phyloP scores from a whole-genome alignment of 2,888 invertebrate genomes.

The Megamerina dolium region DNA sequence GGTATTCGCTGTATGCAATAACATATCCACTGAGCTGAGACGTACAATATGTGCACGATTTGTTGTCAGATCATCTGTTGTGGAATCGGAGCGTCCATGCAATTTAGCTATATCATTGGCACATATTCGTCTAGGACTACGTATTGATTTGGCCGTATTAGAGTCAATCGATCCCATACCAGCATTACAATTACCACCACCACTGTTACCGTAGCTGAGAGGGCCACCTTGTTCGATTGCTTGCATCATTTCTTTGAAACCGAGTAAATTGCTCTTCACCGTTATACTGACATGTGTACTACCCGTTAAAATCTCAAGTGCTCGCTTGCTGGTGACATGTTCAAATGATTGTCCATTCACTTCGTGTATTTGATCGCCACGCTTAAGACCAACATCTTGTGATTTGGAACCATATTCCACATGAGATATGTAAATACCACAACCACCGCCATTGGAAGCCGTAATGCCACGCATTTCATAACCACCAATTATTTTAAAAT shows the following conservation, averaged over 20 bases:
- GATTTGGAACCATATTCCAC: conserved; percentile 91
- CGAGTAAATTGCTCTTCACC: conserved; percentile 92
- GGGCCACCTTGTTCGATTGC: conserved; percentile 36
- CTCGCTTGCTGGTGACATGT: conserved; percentile 84
- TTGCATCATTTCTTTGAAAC: conserved; percentile 64
- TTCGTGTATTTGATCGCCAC: conserved; percentile 96
- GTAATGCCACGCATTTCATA: conserved; percentile 61
- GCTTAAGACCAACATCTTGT: conserved; percentile 90
- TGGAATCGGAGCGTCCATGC: conserved; percentile 49
- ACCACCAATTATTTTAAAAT: conserved; percentile 91
- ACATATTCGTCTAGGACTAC: conserved; percentile 43
- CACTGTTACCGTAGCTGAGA: conserved; percentile 9
- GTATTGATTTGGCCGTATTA: conserved; percentile 30
- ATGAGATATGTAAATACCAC: conserved; percentile 91
- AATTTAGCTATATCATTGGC: conserved; percentile 62
- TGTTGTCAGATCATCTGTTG: conserved; percentile 31
- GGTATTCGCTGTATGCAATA: conserved; percentile 21
- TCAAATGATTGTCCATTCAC: conserved; percentile 97
- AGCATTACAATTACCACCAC: conserved; percentile 30
- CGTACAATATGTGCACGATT: conserved; percentile 49
- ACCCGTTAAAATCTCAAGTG: conserved; percentile 86
- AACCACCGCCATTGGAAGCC: conserved; percentile 56
- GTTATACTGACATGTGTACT: conserved; percentile 95
- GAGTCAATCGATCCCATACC: conserved; percentile 20
- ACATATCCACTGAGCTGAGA: conserved; percentile 69